Evolutionary conservation across 2,888 invertebrate genomes (phyloP).

Genomic region (Apamea epomidion): DNA sequence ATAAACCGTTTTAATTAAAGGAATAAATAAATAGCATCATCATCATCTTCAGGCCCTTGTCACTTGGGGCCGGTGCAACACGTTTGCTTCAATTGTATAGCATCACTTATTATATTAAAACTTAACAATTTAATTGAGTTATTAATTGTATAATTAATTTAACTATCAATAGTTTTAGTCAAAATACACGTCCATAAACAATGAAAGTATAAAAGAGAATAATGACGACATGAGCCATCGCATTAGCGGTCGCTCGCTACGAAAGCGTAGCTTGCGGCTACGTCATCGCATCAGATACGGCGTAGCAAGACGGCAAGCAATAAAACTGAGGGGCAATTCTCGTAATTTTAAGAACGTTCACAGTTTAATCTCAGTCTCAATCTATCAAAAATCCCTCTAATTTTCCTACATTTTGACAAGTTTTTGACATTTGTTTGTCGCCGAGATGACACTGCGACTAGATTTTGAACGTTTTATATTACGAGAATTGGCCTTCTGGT

Average conservation of each 20-base stretch:
- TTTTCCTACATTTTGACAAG: no score
- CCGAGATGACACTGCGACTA: no score
- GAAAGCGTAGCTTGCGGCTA: slow-evolving; percentile 27
- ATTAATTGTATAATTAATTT: background rate
- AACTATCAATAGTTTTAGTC: background rate
- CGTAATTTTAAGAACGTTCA: no score
- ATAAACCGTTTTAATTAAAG: no score
- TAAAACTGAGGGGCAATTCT: background rate
- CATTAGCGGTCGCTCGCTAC: slow-evolving; percentile 20
- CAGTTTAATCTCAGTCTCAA: no score
- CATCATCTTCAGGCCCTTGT: background rate
- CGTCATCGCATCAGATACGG: slow-evolving; percentile 34
- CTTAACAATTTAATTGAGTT: background rate
- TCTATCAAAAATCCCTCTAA: no score
- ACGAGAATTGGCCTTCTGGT: no score
- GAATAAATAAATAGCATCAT: no score
- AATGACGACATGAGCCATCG: background rate
- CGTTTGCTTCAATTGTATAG: background rate
- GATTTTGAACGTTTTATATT: no score
- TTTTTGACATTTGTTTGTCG: no score
- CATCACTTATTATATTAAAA: background rate
- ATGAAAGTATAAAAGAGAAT: background rate
- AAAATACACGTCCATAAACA: background rate
- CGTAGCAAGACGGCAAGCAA: slow-evolving; percentile 36
- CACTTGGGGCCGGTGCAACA: background rate